Evolutionary conservation across 1,140 invertebrate genomes (phyloP), one percentile per base, ranked within the genome.

Genomic region (Araneus ventricosus): DNA sequence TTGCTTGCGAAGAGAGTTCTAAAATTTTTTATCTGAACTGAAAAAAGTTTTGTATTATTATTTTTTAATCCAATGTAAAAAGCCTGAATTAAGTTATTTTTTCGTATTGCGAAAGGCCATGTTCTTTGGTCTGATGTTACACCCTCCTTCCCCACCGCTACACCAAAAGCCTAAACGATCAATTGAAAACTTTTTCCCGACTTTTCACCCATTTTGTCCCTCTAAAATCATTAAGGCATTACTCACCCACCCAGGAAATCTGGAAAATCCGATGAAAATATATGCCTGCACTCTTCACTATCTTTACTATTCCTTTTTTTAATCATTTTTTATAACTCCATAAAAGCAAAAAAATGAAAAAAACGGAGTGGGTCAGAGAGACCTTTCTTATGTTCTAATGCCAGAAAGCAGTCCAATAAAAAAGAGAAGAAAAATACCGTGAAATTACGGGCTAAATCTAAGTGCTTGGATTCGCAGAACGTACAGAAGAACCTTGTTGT

Each of bases 391-490:
- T 22, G 14, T 41, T 34, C 70, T 24, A 57, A 34, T 80, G 27
- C 34, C 22, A 37, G 57, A 79, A 59, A 80, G 30, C 41, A 80
- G 57, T 80, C 70, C 63, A 90, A 79, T 79, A 90, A 90, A 90
- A 79, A 52, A 52, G 10, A 52, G 45, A 52, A 14, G 3, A 52
- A 52, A 90, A 80, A 57, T 34, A 57, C 30, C 70, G 88, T 80
- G 63, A 80, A 90, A 90, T 90, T 90, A 90, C 45, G 45, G 57
- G 27, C 41, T 39, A 80, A 90, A 80, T 80, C 88, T 80, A 90
- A 90, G 88, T 90, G 70, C 88, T 80, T n/a, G 27, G 30, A 57
- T 37, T 90, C 88, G 27, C 41, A 45, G 70, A 79, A 80, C 30
- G 37, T 52, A 88, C 82, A 52, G 41, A 84, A 57, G 10, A n/a